Evolutionary conservation across 2,113 vertebrate species (phyloP).

Genomic region (Sitta europaea): DNA sequence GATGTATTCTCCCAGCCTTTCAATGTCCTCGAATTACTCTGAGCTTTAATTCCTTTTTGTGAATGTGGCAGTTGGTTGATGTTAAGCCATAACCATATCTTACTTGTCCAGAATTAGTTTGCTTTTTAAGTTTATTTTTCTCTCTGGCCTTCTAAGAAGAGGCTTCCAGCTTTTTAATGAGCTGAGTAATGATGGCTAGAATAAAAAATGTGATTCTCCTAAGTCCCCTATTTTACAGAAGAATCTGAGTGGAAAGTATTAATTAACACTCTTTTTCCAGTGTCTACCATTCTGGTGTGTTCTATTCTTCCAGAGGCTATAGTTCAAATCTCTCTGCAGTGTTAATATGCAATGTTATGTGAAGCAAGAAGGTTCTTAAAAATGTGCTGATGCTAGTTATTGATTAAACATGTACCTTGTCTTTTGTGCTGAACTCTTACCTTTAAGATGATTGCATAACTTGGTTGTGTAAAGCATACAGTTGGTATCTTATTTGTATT

Average conservation of each 20-base stretch:
- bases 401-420: slow-evolving; percentile 26
- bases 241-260: background rate
- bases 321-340: background rate
- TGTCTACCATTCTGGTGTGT: background rate
- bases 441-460: background rate
- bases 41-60: background rate
- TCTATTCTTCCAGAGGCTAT: background rate
- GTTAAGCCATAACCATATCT: background rate
- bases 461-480: background rate
- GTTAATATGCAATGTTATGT: background rate
- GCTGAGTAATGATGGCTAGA: background rate
- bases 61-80: too few relatives aligned
- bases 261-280: background rate
- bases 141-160: background rate
- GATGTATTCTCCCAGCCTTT: accelerated
- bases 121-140: background rate
- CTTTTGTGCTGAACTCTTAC: background rate
- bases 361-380: background rate
- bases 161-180: background rate
- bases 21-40: accelerated
- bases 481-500: background rate
- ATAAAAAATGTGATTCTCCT: background rate
- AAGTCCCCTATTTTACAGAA: background rate
- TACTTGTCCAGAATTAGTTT: background rate
- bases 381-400: slow-evolving; percentile 14